A percentile compares a stretch with the other conserved stretches of the same genome.
These are phyloP conservation scores for Brachymystax lenok DNA, from an alignment of 2,797 vertebrate genomes.

Conservation along the genomic window DNA sequence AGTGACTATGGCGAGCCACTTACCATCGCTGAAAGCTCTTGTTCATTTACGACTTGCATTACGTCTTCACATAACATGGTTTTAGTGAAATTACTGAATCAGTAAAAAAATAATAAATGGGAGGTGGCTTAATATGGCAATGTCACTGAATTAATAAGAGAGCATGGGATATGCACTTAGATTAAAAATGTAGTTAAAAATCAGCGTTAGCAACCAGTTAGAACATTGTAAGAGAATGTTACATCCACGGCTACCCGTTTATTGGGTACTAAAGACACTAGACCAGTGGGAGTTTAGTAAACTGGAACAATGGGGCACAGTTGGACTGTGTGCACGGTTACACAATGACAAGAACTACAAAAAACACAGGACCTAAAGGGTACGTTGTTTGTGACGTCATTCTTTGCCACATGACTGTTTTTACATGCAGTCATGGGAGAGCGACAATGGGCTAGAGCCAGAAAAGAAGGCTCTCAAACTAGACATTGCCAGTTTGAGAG, in stretches of 20 bases:
- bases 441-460: slow-evolving; percentile 24
- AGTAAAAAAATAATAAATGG: neutral
- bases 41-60: neutral
- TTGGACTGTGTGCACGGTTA: slow-evolving; percentile 55
- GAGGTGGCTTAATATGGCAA: slow-evolving; percentile 30
- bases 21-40: neutral
- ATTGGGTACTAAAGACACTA: slow-evolving; percentile 55
- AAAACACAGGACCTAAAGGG: slow-evolving; percentile 74
- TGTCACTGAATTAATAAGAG: slow-evolving; percentile 47
- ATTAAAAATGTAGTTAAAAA: slow-evolving; percentile 57
- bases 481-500: slow-evolving; percentile 26
- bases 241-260: slow-evolving; percentile 45
- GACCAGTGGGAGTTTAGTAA: slow-evolving; percentile 71
- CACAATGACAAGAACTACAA: slow-evolving; percentile 62
- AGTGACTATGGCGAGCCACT: neutral
- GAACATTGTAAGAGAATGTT: slow-evolving; percentile 48
- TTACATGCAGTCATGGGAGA: slow-evolving; percentile 20
- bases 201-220: slow-evolving; percentile 70
- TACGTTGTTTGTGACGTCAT: slow-evolving; percentile 50
- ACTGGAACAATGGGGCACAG: slow-evolving; percentile 53
- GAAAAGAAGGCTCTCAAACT: slow-evolving; percentile 15
- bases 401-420: slow-evolving; percentile 23
- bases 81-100: slow-evolving; percentile 30
- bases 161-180: slow-evolving; percentile 59
- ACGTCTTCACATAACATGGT: neutral